These are phyloP conservation scores for Gymnoscelis rufifasciata DNA, from an alignment of 2,888 invertebrate genomes.

Conservation along the genomic window DNA sequence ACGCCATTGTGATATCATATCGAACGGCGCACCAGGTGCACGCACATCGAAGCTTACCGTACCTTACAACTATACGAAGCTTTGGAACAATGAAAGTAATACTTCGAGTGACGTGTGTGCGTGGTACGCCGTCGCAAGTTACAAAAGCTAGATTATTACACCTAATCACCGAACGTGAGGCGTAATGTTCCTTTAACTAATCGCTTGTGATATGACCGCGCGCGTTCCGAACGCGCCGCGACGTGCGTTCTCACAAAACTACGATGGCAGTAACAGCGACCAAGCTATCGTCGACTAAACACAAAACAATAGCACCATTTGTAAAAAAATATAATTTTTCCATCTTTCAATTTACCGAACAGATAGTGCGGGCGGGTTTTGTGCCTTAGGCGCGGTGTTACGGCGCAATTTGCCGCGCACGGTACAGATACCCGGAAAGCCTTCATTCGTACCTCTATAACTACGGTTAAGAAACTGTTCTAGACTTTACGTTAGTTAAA, in stretches of 20 bases:
- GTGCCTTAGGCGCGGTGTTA: constrained; percentile 5
- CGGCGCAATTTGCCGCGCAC: constrained; percentile 14
- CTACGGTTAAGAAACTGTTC: constrained; percentile 40
- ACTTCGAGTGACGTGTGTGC: neutral
- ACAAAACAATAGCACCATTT: constrained; percentile 77
- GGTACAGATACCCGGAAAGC: constrained; percentile 25
- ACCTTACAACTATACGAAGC: neutral
- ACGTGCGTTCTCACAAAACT: constrained; percentile 34
- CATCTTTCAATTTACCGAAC: constrained; percentile 36
- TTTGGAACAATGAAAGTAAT: neutral
- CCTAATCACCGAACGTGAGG: constrained; percentile 42
- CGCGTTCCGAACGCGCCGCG: constrained; percentile 41
- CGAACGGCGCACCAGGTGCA: constrained; percentile 2
- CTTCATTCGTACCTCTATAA: constrained; percentile 38
- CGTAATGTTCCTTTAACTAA: constrained; percentile 33
- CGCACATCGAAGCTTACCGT: neutral
- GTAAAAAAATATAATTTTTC: constrained; percentile 70
- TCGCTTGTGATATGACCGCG: constrained; percentile 49
- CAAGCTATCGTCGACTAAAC: constrained; percentile 70
- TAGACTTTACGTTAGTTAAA: constrained; percentile 54
- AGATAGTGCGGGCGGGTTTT: constrained; percentile 29
- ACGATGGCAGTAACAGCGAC: constrained; percentile 62
- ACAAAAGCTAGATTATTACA: constrained; percentile 70
- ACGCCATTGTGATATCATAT: constrained; percentile 15
- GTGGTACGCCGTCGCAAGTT: constrained; percentile 41